Evolutionary conservation across 2,113 vertebrate species (phyloP), one percentile per base, ranked within the genome.

Genomic region (Balaenoptera acutorostrata): DNA sequence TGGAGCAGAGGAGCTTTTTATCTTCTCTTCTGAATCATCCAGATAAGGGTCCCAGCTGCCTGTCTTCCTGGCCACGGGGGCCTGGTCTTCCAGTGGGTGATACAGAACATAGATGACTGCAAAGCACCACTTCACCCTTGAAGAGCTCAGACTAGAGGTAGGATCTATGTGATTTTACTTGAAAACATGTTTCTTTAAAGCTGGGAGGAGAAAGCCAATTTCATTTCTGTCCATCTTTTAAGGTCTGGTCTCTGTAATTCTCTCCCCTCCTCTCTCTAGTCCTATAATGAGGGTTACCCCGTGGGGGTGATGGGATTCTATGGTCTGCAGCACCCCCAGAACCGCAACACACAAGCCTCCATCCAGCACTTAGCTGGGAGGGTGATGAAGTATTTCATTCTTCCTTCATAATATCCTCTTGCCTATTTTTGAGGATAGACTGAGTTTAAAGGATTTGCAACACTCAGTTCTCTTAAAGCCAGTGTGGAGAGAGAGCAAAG

Each of bases 261-360:
- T 39, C 33, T 49, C 29, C 12, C 36, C 23, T 46, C 41, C 49
- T 68, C 57, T 55, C 29, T 29, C n/a, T 31, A 7, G 49, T 41
- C 59, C 74, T 44, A 0, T 20, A 11, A 20, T 3, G 39, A 63
- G 57, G 0, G 31, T 49, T 11, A 5, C 31, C 3, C 20, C 0
- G 0, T 4, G 21, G 66, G 49, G 6, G 17, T 59, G 44, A 29
- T 17, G 18, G n/a, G 33, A 8, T 20, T 6, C 39, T 41, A 10
- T 12, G 18, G 52, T 20, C 12, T 2, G 44, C 0, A 13, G 1
- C 9, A 2, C 20, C 31, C 64, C 8, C 25, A 20, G 41, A 44
- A 7, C 18, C 59, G 0, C 36, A 39, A 25, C 44, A 57, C 52
- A 12, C 4, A 39, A 44, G 39, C 49, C 57, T 74, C 55, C 52